Evolutionary conservation across 2,113 vertebrate species (phyloP), one percentile per base, ranked within the genome.

Genomic region (Martes martes): DNA sequence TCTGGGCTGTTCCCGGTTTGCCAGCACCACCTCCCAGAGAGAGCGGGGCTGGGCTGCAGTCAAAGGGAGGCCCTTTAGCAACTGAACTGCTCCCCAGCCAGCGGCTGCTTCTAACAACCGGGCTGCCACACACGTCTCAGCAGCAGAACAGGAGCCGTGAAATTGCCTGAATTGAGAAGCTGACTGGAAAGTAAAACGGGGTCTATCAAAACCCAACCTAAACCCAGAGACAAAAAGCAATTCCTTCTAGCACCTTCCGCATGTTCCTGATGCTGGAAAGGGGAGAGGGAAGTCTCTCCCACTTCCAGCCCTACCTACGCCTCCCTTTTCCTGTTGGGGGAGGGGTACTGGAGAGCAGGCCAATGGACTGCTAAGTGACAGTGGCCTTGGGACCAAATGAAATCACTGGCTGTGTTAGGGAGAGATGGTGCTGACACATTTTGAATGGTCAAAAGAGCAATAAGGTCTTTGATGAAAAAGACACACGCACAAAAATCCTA

Each of bases 161-260:
- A 96, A 95, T 67, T 76, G 97, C 92, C 65, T 73, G 95, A 90
- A 87, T 61, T n/a, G 92, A 90, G 83, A 92, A 67, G 79, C 92
- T 92, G 89, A 69, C 0, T 1, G 86, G 89, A 89, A 85, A 86
- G 73, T 16, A 85, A 93, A 95, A 65, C 18, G 59, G 57, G 24
- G 26, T 24, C 94, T 93, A 96, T 91, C 94, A 92, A 81, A 94
- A 74, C 11, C 63, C 94, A 81, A 1, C 63, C 61, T 33, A 9
- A 36, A 42, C 83, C 15, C 10, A 85, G 85, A 95, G 42, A 86
- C 52, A 73, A 90, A 94, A 61, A 84, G 47, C 88, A 90, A 39
- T 50, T 74, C 50, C 74, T 85, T 55, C 55, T 3, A 33, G 83
- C 47, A 50, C 28, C 55, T 21, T 18, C 0, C 0, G 71, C 31